Conservation (phyloP, 1,140 invertebrate species). For the Drosophila nigromelanica region DNA sequence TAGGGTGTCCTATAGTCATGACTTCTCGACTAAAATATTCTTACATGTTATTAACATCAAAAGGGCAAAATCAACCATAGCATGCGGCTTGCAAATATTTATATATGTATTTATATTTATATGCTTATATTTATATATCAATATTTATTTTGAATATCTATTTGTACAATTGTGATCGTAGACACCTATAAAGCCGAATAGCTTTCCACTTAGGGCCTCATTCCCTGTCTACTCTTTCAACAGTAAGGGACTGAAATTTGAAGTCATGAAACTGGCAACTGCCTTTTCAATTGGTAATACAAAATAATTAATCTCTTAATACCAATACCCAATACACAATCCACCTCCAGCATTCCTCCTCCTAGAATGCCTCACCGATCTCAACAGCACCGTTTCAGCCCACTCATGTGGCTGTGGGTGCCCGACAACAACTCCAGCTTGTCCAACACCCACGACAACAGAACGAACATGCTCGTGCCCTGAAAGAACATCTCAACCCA, state of each 20-base stretch:
- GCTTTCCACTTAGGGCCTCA: background rate
- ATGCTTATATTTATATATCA: background rate
- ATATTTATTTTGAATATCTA: slow-evolving; percentile 29
- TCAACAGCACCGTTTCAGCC: background rate
- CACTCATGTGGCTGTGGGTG: background rate
- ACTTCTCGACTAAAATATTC: no score
- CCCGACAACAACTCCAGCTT: background rate
- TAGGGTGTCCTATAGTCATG: no score
- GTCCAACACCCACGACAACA: background rate
- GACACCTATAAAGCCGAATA: slow-evolving; percentile 7
- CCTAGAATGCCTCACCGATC: background rate
- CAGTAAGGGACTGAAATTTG: background rate
- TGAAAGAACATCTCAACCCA: background rate
- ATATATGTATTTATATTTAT: background rate
- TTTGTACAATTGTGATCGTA: slow-evolving; percentile 14
- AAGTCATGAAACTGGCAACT: slow-evolving; percentile 21
- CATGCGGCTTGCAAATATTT: slow-evolving; percentile 15
- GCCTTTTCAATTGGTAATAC: slow-evolving; percentile 9
- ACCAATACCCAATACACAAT: background rate
- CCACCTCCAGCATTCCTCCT: background rate
- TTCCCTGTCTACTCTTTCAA: slow-evolving; percentile 3
- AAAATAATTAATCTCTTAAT: background rate
- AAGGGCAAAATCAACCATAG: background rate
- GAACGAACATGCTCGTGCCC: background rate
- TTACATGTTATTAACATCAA: no score